phyloP scores from a whole-genome alignment of 2,888 invertebrate genomes.

The Drosophila conformis region DNA sequence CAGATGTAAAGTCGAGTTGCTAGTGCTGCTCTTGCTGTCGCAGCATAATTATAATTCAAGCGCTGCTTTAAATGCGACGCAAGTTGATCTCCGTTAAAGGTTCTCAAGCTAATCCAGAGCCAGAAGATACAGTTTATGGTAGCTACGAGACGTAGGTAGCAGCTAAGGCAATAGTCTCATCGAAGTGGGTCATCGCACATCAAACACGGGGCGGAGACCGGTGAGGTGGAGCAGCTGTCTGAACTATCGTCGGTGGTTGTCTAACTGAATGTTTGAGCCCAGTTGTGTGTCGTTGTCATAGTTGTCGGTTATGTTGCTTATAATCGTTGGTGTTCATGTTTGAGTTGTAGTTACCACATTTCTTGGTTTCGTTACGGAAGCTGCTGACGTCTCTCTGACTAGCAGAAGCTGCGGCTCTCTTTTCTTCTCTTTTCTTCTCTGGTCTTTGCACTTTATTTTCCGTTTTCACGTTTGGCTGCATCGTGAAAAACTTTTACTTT shows the following conservation, averaged over 20 bases:
- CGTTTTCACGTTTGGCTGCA: constrained; percentile 60
- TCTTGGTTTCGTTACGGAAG: constrained; percentile 55
- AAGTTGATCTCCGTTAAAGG: constrained; percentile 22
- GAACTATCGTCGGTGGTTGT: constrained; percentile 27
- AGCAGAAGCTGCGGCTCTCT: constrained; percentile 13
- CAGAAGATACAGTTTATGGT: constrained; percentile 35
- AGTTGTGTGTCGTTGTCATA: constrained; percentile 20
- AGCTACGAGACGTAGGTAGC: constrained; percentile 30
- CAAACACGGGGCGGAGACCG: background rate
- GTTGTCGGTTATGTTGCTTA: constrained; percentile 49
- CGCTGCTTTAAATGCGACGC: constrained; percentile 24
- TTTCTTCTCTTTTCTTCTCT: constrained; percentile 34
- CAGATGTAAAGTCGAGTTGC: constrained; percentile 7
- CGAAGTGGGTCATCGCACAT: constrained; percentile 52
- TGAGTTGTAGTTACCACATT: constrained; percentile 76
- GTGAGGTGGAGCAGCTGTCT: constrained; percentile 10
- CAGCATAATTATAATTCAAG: constrained; percentile 17
- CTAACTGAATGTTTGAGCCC: constrained; percentile 17
- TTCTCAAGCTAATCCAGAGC: constrained; percentile 35
- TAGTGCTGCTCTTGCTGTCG: constrained; percentile 22
- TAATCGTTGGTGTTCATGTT: constrained; percentile 66
- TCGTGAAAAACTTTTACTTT: constrained; percentile 76
- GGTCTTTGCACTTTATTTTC: constrained; percentile 19
- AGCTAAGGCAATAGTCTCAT: constrained; percentile 28
- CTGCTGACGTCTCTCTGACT: constrained; percentile 45